These are phyloP conservation scores for Nicator chloris DNA, from an alignment of 2,113 vertebrate species.

Conservation along the genomic window DNA sequence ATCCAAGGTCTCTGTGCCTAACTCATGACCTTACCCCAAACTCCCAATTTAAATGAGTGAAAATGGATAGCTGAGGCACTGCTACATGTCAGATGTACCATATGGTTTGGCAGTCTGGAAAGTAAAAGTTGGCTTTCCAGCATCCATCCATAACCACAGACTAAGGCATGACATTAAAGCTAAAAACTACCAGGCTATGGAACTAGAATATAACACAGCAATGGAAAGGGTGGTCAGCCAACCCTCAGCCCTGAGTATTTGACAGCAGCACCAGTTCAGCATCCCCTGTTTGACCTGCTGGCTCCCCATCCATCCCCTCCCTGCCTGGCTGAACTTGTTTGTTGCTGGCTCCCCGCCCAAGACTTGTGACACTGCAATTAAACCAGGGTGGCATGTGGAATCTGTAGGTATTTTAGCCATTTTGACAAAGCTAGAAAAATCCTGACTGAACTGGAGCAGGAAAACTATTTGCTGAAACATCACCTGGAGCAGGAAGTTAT, in stretches of 20 bases:
- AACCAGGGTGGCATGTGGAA: neutral
- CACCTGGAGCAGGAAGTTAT: conserved; percentile 57
- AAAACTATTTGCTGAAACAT: conserved; percentile 43
- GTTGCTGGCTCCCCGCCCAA: neutral
- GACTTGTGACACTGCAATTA: conserved; percentile 1
- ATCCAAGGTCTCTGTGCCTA: neutral
- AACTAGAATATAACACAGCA: neutral
- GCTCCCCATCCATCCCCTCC: neutral
- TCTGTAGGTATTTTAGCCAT: neutral
- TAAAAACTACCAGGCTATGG: neutral
- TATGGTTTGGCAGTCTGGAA: neutral
- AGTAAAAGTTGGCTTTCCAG: neutral
- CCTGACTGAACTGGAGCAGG: conserved; percentile 20
- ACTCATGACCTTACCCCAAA: neutral
- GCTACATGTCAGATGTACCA: neutral
- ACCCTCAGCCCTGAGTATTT: neutral
- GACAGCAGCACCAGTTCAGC: neutral
- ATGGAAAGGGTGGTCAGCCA: neutral
- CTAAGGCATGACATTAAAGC: neutral
- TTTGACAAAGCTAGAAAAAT: conserved; percentile 24
- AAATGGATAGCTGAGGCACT: neutral
- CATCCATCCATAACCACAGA: neutral
- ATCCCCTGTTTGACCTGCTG: neutral
- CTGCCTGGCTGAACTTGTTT: neutral
- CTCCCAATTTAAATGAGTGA: neutral